phyloP scores from a whole-genome alignment of 2,113 vertebrate genomes.

The Telmatochromis bifrenatus region DNA sequence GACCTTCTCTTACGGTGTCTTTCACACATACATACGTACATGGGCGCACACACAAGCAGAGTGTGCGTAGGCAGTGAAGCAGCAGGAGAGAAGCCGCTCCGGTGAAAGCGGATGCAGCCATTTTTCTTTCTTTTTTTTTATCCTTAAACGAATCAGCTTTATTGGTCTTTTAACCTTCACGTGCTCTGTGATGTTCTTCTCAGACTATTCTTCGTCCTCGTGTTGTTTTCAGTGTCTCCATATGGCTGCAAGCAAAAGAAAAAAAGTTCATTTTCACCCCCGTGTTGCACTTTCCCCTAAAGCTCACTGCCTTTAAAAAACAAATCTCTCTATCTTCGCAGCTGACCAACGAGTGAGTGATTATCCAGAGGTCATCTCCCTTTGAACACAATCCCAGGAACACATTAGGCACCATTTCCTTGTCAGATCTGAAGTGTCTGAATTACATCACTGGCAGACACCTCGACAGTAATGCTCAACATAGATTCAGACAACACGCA shows the following conservation, averaged over 20 bases:
- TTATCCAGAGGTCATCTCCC: conserved; percentile 54
- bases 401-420: conserved; percentile 58
- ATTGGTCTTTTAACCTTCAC: conserved; percentile 61
- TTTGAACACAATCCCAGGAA: conserved; percentile 42
- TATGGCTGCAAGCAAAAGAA: not conserved
- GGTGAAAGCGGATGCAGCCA: conserved; percentile 20
- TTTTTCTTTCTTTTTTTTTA: not conserved
- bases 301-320: not conserved
- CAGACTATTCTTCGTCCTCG: not conserved
- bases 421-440: conserved; percentile 66
- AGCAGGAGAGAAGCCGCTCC: conserved; percentile 44
- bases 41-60: not conserved
- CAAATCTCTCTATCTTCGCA: not conserved
- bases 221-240: not conserved
- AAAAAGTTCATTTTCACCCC: not conserved
- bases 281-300: not conserved
- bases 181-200: conserved; percentile 10
- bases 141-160: conserved; percentile 48
- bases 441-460: conserved; percentile 60
- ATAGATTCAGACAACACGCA: conserved; percentile 48
- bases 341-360: conserved; percentile 34
- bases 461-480: conserved; percentile 25
- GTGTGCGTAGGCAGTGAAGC: conserved; percentile 52
- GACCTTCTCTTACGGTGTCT: conserved; percentile 41
- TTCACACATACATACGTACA: not conserved